Evolutionary conservation across 2,797 vertebrate species (phyloP).

Genomic region (Ctenochaetus hawaiiensis): DNA sequence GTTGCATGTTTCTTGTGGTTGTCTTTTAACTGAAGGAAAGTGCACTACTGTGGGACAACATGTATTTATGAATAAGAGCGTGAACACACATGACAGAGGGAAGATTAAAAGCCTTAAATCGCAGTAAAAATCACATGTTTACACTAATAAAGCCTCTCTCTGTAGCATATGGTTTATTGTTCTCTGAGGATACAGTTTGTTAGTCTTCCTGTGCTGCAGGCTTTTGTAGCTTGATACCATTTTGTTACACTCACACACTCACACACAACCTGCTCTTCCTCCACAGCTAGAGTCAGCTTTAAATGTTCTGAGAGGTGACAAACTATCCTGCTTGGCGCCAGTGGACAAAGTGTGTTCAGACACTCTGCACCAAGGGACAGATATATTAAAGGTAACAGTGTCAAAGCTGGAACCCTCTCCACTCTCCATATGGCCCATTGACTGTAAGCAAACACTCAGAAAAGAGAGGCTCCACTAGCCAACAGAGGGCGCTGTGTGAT

Average conservation of each 20-base stretch:
- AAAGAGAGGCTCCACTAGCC: conserved; percentile 32
- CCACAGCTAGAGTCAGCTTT: conserved; percentile 30
- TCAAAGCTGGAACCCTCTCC: conserved; percentile 63
- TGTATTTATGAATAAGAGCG: conserved; percentile 1
- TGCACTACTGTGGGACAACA: background rate
- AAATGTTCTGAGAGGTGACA: conserved; percentile 58
- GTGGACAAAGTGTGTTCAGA: conserved; percentile 48
- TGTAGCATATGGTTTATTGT: conserved; percentile 29
- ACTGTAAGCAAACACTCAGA: conserved; percentile 39
- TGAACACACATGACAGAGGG: conserved; percentile 35
- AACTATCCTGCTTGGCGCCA: conserved; percentile 52
- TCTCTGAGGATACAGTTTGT: conserved; percentile 34
- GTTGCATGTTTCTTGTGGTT: background rate
- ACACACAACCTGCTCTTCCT: conserved; percentile 34
- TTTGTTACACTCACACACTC: conserved; percentile 21
- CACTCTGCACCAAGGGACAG: conserved; percentile 57
- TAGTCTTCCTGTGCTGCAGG: conserved; percentile 24
- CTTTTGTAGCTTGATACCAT: conserved; percentile 35
- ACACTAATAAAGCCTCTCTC: conserved; percentile 27
- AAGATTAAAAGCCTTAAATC: conserved; percentile 51
- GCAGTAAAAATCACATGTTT: conserved; percentile 43
- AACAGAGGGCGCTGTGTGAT: conserved; percentile 70
- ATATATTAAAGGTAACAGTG: conserved; percentile 67
- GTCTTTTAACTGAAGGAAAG: background rate
- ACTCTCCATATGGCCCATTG: conserved; percentile 48